These are phyloP conservation scores for Dynastes tityus DNA, from an alignment of 2,888 invertebrate genomes.

Conservation along the genomic window DNA sequence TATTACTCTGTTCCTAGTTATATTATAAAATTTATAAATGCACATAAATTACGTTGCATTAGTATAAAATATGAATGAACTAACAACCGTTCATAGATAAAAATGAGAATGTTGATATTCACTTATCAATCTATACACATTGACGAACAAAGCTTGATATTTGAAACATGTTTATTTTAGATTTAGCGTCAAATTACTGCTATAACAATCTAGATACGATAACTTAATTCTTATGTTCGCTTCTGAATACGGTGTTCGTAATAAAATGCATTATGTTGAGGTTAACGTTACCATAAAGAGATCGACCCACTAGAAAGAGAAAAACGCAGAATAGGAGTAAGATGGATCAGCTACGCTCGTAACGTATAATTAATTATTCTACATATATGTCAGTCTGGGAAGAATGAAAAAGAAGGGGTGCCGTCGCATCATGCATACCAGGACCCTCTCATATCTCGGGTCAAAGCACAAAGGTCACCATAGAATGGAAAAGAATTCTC, in stretches of 20 bases:
- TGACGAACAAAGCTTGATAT: slow-evolving; percentile 8
- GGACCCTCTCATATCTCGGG: slow-evolving; percentile 29
- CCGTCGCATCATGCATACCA: slow-evolving; percentile 33
- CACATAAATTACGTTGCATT: no score
- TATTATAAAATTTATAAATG: no score
- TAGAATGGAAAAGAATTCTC: slow-evolving; percentile 12
- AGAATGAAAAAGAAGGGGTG: slow-evolving; percentile 32
- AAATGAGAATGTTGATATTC: background rate
- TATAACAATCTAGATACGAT: slow-evolving; percentile 26
- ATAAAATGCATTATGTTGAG: slow-evolving; percentile 35
- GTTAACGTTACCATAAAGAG: slow-evolving; percentile 35
- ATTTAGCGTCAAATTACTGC: slow-evolving; percentile 31
- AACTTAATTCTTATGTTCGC: slow-evolving; percentile 2
- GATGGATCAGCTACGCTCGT: slow-evolving; percentile 14
- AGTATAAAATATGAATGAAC: no score
- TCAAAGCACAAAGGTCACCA: slow-evolving; percentile 33
- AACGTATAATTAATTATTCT: slow-evolving; percentile 43
- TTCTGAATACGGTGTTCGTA: slow-evolving; percentile 2
- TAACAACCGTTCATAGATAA: no score
- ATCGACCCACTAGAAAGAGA: slow-evolving; percentile 23
- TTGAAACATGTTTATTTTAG: slow-evolving; percentile 6
- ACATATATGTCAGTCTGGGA: slow-evolving; percentile 33
- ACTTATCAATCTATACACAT: background rate
- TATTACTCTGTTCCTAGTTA: no score
- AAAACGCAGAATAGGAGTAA: slow-evolving; percentile 1